Base-by-base conservation (phyloP, 2,888 invertebrate species). In the Aphidius colemani region DNA sequence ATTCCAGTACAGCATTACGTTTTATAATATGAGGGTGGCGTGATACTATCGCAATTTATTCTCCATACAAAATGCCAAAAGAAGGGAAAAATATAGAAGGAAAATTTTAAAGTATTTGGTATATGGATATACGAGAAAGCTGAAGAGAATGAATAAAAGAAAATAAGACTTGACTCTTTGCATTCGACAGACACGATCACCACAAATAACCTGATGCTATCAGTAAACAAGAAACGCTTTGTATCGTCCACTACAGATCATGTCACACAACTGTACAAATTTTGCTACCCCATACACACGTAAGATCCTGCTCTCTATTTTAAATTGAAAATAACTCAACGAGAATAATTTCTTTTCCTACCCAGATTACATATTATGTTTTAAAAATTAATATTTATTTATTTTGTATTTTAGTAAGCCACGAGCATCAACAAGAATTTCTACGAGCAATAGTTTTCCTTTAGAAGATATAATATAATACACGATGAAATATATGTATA, bases 131-230 rank as follows among this genome's bases (percentile, higher is more conserved):
- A 48, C 53, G 18, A 46, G 53, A 60, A 49, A 59, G 45, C 61
- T 11, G 62, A 51, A 59, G 57, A 59, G 62, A 18, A 51, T 53
- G 59, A 43, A 49, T 41, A 50, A 13, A 53, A 41, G 18, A 51
- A 44, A 43, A 50, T 45, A 43, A 8, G 43, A 44, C 45, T 55
- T 45, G 61, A 51, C 64, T 67, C 67, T 70, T 72, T 71, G 62
- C 68, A 70, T 68, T 68, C 66, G 69, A 60, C 51, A 66, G 68
- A 69, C 64, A 69, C 67, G 64, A 53, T 67, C 58, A 67, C 69
- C 68, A 64, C 71, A 70, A 73, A 72, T 73, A 72, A 69, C 71
- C 62, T 69, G 67, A 59, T 66, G 67, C 71, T 71, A 70, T 72
- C 73, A 67, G 70, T 70, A 72, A 72, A 70, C 71, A 58, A 61